phyloP scores from a whole-genome alignment of 2,888 invertebrate genomes.

The Orgyia antiqua region DNA sequence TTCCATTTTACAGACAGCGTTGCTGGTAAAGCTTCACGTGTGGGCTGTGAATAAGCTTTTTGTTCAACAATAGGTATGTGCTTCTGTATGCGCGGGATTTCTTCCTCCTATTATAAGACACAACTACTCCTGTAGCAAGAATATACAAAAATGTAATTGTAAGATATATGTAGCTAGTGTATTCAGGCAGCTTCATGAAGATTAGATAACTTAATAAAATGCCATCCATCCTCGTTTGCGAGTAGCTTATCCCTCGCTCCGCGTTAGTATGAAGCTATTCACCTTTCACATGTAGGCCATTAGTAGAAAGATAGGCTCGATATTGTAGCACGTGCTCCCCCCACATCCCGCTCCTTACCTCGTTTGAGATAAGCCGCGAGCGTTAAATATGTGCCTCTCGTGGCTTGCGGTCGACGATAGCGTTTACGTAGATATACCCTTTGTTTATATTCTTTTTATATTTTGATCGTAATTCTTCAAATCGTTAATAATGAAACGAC shows the following conservation, averaged over 20 bases:
- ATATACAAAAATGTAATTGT: no score
- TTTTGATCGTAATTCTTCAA: constrained; percentile 26
- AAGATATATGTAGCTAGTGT: no score
- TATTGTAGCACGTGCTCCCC: constrained; percentile 53
- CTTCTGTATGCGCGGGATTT: no score
- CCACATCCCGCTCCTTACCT: constrained; percentile 32
- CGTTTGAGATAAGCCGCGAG: constrained; percentile 57
- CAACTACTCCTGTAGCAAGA: no score
- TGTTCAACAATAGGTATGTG: no score
- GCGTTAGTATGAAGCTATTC: constrained; percentile 57
- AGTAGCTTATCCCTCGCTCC: constrained; percentile 47
- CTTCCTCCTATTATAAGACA: no score
- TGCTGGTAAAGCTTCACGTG: no score
- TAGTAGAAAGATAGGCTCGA: constrained; percentile 68
- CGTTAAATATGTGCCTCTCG: constrained; percentile 61
- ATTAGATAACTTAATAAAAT: constrained; percentile 39
- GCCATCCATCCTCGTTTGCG: constrained; percentile 42
- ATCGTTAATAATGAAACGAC: constrained; percentile 15
- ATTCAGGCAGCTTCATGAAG: background rate
- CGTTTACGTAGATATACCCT: constrained; percentile 32
- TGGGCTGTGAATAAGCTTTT: no score
- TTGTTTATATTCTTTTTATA: constrained; percentile 34
- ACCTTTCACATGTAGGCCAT: constrained; percentile 70
- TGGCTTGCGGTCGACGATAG: constrained; percentile 46
- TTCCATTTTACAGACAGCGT: no score